Evolutionary conservation across 2,797 vertebrate genomes (phyloP).

Genomic region (Synaphobranchus kaupii): DNA sequence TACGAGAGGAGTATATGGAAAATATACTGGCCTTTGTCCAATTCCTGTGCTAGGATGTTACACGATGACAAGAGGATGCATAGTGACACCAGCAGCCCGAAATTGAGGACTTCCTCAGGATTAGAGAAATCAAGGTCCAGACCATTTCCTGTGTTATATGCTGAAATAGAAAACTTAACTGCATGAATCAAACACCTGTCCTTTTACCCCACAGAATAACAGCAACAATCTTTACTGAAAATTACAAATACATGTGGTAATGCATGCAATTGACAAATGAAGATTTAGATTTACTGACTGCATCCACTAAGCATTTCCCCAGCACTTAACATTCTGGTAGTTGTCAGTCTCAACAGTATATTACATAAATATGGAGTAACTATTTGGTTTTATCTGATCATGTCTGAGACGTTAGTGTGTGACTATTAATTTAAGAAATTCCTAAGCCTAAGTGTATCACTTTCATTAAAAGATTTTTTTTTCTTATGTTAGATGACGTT

Average conservation of each 20-base stretch:
- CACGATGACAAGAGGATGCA: neutral
- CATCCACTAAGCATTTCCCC: neutral
- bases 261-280: neutral
- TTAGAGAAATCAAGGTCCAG: neutral
- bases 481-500: conserved; percentile 6
- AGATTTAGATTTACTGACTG: neutral
- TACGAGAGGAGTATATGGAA: conserved; percentile 9
- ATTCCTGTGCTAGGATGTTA: neutral
- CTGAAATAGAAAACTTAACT: neutral
- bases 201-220: neutral
- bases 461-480: neutral
- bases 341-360: neutral
- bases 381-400: neutral
- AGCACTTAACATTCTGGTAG: neutral
- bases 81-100: neutral
- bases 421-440: neutral
- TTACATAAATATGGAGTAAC: neutral
- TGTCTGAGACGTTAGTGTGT: neutral
- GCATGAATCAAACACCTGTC: neutral
- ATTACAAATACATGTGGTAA: neutral
- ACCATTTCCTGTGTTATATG: neutral
- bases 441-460: neutral
- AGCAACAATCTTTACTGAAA: neutral
- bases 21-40: neutral
- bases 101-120: neutral